Evolutionary conservation across 2,888 invertebrate genomes (phyloP).

Genomic region (Melanotus villosus): DNA sequence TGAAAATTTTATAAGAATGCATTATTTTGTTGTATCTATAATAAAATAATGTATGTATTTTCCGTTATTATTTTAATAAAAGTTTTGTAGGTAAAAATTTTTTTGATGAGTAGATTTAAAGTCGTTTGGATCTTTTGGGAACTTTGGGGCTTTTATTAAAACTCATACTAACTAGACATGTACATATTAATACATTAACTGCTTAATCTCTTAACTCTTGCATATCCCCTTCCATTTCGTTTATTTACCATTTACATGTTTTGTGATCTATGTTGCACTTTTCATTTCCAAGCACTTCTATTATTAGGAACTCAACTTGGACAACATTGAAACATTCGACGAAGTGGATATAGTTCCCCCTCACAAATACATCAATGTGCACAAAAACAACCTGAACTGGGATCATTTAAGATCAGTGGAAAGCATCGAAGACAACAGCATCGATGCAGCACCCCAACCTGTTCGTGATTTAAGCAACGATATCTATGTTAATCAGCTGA

Average conservation of each 20-base stretch:
- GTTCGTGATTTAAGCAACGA: conserved; percentile 51
- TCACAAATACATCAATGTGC: conserved; percentile 9
- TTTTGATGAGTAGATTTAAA: conserved; percentile 10
- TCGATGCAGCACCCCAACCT: conserved; percentile 34
- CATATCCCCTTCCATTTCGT: not conserved
- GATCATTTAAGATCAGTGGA: conserved; percentile 34
- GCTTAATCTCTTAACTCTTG: conserved; percentile 1
- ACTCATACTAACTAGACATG: conserved; percentile 30
- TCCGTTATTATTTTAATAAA: conserved; percentile 36
- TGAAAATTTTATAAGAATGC: conserved; percentile 10
- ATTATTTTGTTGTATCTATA: conserved; percentile 45
- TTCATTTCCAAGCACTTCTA: conserved; percentile 60
- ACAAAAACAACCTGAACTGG: conserved; percentile 32
- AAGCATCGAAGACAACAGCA: conserved; percentile 44
- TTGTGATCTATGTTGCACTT: conserved; percentile 54
- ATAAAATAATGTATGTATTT: conserved; percentile 43
- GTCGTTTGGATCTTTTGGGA: conserved; percentile 20
- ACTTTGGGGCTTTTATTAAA: conserved; percentile 29
- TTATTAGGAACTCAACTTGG: conserved; percentile 51
- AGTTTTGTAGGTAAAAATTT: conserved; percentile 30
- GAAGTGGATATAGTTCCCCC: conserved; percentile 45
- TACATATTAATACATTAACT: conserved; percentile 9
- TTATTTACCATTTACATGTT: conserved; percentile 19
- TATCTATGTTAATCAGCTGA: conserved; percentile 51
- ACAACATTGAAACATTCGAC: conserved; percentile 61